Conservation (phyloP, 2,113 vertebrate genomes). For the Seriola rivoliana region DNA sequence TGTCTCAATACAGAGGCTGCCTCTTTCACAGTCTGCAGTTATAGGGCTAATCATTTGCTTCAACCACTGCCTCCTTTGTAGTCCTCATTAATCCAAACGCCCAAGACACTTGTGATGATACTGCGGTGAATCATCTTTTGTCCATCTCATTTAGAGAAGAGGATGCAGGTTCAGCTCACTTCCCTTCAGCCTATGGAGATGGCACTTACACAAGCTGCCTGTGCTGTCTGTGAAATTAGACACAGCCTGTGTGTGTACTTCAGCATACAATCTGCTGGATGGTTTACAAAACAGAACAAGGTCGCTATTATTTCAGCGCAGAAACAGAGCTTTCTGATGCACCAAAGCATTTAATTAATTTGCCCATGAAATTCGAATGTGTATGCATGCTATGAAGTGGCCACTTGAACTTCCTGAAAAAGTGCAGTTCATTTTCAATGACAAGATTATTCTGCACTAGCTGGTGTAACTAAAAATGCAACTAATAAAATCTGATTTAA, state of each 20-base stretch:
- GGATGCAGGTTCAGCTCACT: background rate
- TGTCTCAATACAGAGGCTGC: background rate
- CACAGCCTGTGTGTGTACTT: background rate
- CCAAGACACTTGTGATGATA: background rate
- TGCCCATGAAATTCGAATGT: background rate
- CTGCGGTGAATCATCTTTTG: background rate
- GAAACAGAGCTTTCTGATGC: background rate
- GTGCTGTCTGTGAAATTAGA: background rate
- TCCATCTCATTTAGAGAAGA: background rate
- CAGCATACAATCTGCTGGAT: background rate
- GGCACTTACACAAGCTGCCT: background rate
- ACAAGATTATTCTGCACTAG: background rate
- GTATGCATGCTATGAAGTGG: background rate
- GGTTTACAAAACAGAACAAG: background rate
- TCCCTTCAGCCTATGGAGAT: background rate
- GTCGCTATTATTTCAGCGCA: background rate
- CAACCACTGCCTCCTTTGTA: background rate
- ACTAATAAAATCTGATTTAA: background rate
- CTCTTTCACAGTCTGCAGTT: background rate
- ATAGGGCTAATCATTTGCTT: background rate
- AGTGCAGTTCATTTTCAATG: background rate
- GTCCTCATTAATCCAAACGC: background rate
- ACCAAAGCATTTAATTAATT: background rate
- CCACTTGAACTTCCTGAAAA: background rate
- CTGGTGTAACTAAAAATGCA: background rate